phyloP scores from a whole-genome alignment of 2,888 invertebrate species.

The Clusia tigrina region DNA sequence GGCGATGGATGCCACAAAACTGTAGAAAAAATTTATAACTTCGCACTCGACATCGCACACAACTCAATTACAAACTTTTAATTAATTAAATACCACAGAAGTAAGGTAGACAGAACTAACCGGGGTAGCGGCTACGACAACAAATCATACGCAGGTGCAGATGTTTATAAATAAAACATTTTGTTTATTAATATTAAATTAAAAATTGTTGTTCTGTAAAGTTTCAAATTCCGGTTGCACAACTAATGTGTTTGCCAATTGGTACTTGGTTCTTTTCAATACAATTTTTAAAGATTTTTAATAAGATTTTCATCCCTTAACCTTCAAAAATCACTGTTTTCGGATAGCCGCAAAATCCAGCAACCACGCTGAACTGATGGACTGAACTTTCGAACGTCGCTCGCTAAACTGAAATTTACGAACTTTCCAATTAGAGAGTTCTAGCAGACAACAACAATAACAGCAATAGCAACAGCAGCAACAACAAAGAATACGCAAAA shows the following conservation, averaged over 20 bases:
- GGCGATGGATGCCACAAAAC: slow-evolving; percentile 1
- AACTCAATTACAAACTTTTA: slow-evolving; percentile 33
- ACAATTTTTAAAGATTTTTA: no score
- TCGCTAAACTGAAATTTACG: slow-evolving; percentile 43
- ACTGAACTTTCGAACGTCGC: slow-evolving; percentile 51
- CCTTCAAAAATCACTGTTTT: no score
- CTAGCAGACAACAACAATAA: slow-evolving; percentile 22
- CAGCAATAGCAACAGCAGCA: slow-evolving; percentile 12
- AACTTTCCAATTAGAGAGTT: slow-evolving; percentile 34
- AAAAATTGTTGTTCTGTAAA: no score
- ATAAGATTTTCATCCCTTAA: no score
- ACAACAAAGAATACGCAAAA: slow-evolving; percentile 12
- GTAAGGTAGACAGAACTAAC: not conserved
- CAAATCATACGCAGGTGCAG: no score
- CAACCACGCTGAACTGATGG: no score
- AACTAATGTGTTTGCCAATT: no score
- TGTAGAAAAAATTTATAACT: slow-evolving; percentile 20
- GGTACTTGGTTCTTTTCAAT: no score
- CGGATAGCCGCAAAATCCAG: no score
- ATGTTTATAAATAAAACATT: not conserved
- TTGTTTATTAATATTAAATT: no score
- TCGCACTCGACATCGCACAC: slow-evolving; percentile 21
- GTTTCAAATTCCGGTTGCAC: no score
- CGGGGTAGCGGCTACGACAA: not conserved
- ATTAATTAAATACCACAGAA: slow-evolving; percentile 31